A percentile compares a stretch with the other conserved stretches of the same genome.
phyloP scores from a whole-genome alignment of 2,888 invertebrate species.

The Fragum fragum region DNA sequence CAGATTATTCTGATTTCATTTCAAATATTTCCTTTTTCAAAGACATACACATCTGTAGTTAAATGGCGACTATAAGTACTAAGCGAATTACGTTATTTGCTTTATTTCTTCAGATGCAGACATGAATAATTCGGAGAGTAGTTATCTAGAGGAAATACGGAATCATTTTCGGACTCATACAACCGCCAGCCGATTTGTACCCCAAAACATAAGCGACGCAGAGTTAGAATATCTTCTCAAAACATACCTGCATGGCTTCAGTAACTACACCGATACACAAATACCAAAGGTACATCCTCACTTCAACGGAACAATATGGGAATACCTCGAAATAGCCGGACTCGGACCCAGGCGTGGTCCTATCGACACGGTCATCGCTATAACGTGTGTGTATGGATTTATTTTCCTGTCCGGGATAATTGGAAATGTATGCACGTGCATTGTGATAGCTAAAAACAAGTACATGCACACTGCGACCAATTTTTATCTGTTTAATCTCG shows the following conservation, averaged over 20 bases:
- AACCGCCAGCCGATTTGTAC: background rate
- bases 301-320: constrained; percentile 60
- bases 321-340: constrained; percentile 62
- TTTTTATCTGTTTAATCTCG: constrained; percentile 95
- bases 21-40: too few relatives aligned
- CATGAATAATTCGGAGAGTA: constrained; percentile 9
- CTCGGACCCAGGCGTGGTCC: constrained; percentile 72
- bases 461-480: constrained; percentile 88
- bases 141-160: constrained; percentile 25
- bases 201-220: constrained; percentile 2
- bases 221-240: background rate
- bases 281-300: background rate
- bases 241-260: constrained; percentile 2
- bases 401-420: constrained; percentile 81
- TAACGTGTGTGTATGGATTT: constrained; percentile 78
- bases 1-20: too few relatives aligned
- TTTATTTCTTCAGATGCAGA: background rate
- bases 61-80: too few relatives aligned
- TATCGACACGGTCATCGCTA: constrained; percentile 73
- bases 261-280: constrained; percentile 4
- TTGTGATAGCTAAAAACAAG: constrained; percentile 80
- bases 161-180: constrained; percentile 8
- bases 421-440: constrained; percentile 82
- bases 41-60: too few relatives aligned
- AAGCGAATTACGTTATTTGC: too few relatives aligned